Percentiles rank a stretch among this genome's conserved stretches.
phyloP scores from a whole-genome alignment of 2,797 vertebrate genomes.

The Chrysocyon brachyurus region DNA sequence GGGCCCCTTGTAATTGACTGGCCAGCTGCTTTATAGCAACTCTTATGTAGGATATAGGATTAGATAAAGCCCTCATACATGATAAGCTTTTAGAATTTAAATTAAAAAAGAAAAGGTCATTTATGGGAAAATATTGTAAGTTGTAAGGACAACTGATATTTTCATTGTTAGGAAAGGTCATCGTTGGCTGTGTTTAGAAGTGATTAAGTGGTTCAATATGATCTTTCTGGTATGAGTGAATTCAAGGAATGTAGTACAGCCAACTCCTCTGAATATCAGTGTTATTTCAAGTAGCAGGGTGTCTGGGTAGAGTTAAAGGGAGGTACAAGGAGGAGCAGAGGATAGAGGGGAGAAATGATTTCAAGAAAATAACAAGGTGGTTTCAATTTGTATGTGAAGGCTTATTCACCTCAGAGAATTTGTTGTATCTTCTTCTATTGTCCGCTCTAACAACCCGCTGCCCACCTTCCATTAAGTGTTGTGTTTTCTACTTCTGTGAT shows the following conservation, averaged over 20 bases:
- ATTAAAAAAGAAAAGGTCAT: constrained; percentile 48
- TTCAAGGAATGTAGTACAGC: neutral
- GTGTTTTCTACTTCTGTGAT: neutral
- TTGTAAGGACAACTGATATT: constrained; percentile 4
- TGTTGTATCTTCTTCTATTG: neutral
- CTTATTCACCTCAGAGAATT: neutral
- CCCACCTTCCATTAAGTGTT: neutral
- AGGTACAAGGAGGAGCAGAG: neutral
- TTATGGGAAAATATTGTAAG: constrained; percentile 15
- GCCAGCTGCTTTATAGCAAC: neutral
- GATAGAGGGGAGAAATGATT: neutral
- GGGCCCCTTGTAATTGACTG: neutral
- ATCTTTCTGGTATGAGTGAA: neutral
- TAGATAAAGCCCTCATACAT: neutral
- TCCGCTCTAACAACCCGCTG: fast-evolving
- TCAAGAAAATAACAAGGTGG: neutral
- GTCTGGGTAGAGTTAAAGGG: neutral
- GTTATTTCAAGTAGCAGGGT: neutral
- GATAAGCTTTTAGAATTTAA: constrained; percentile 58
- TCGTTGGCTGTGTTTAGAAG: neutral
- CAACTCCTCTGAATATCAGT: neutral
- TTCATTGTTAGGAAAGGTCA: constrained; percentile 53
- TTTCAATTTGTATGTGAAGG: neutral
- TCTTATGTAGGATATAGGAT: neutral
- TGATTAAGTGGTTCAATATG: neutral